These are phyloP conservation scores for Dipodomys spectabilis DNA, from an alignment of 2,113 vertebrate genomes.

Conservation along the genomic window DNA sequence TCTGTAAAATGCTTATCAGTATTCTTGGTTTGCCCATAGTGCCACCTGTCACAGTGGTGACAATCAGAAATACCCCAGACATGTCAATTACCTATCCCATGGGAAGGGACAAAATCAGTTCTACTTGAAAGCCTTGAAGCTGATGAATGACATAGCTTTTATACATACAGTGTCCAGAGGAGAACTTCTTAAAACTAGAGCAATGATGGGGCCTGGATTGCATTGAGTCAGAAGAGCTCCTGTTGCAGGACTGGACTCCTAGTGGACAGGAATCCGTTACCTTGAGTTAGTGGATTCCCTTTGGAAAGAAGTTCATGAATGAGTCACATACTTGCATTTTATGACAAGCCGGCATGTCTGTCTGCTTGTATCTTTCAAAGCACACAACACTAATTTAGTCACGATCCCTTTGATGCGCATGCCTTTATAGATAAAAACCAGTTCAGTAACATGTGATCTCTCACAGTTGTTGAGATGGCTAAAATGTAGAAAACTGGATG, in stretches of 20 bases:
- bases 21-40: neutral
- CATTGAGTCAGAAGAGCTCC: neutral
- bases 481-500: neutral
- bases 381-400: accelerated
- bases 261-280: accelerated
- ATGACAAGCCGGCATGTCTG: neutral
- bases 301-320: neutral
- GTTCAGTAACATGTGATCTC: neutral
- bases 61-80: neutral
- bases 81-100: neutral
- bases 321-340: neutral
- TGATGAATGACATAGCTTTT: neutral
- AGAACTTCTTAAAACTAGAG: neutral
- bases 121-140: neutral
- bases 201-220: accelerated
- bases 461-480: neutral
- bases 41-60: neutral
- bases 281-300: neutral
- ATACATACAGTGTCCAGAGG: neutral
- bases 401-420: neutral
- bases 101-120: neutral
- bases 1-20: neutral
- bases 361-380: neutral
- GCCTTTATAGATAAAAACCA: neutral
- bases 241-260: neutral